Conservation (phyloP, 2,888 invertebrate genomes). For the Altica lythri region DNA sequence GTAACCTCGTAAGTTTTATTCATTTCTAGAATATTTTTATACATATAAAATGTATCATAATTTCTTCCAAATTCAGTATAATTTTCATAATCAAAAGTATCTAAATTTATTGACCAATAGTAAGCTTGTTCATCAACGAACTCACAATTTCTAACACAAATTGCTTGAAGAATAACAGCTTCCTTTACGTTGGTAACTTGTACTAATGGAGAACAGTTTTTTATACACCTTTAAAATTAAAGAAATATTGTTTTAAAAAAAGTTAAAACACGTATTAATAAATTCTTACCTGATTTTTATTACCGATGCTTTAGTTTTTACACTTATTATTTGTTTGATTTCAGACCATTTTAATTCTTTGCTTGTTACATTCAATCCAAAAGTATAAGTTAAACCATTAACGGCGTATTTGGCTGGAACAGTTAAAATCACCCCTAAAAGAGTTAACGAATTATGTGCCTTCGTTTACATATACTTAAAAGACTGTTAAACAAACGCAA, state of each 20-base stretch:
- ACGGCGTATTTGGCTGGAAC: constrained; percentile 16
- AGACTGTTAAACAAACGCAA: neutral
- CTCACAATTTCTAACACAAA: constrained; percentile 20
- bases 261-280: neutral
- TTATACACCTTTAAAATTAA: constrained; percentile 21
- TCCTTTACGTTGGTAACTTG: constrained; percentile 19
- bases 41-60: constrained; percentile 11
- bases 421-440: constrained; percentile 16
- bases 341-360: constrained; percentile 17
- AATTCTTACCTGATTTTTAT: constrained; percentile 16
- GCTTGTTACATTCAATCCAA: constrained; percentile 24
- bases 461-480: too few species aligned
- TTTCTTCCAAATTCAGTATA: constrained; percentile 18
- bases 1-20: constrained; percentile 16
- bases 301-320: neutral
- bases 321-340: constrained; percentile 9
- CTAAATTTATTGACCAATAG: constrained; percentile 19
- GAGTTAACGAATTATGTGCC: too few species aligned
- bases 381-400: constrained; percentile 10
- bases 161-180: constrained; percentile 16
- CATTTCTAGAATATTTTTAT: constrained; percentile 7
- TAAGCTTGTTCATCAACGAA: constrained; percentile 3
- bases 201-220: constrained; percentile 28
- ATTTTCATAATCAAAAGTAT: constrained; percentile 14
- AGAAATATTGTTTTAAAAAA: neutral